Base-by-base conservation (phyloP, 2,113 vertebrate species). In the Pontoporia blainvillei region DNA sequence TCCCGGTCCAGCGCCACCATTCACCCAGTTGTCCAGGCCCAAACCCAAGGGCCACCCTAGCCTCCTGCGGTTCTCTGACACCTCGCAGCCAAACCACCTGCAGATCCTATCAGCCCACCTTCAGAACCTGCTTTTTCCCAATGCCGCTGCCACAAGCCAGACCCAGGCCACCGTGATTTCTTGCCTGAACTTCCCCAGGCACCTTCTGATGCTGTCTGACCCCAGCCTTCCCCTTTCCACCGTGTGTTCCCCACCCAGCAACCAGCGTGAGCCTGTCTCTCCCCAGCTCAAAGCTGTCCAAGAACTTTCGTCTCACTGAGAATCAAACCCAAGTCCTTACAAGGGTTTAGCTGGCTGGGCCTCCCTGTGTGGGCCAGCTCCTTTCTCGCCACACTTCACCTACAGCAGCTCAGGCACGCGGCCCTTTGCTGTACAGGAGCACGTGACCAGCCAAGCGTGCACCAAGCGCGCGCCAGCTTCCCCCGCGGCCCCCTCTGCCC, bases 361-460 rank as follows among this genome's bases (percentile, higher is more conserved):
- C 21, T 79, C 12, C 59, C 18, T 27, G 23, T 15, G 34, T 1
- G 1, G 12, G 31, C 15, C 44, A 57, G 49, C 29, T 49, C 18
- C 52, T 36, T 79, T 34, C 54, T 57, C 69, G 52, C 5, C 8
- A 21, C 11, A 46, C 25, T 34, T 52, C 8, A 57, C 44, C 25
- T 31, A 12, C 3, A 4, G n/a, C 41, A 20, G 29, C 25, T 69
- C 87, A 46, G 75, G 46, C 25, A 17, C 9, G 18, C 46, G 3
- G 34, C 4, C 46, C 46, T 46, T 18, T 17, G 41, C 6, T 52
- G 73, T 13, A n/a, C 12, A 84, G 44, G 1, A 23, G 54, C 66
- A 57, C 2, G 13, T 3, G 13, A 66, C 3, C 0, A 9, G 20
- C 25, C 6, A 7, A 62, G 36, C 41, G 44, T 2, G 8, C 2